Evolutionary conservation across 2,113 vertebrate genomes (phyloP).

Genomic region (Jacana jacana): DNA sequence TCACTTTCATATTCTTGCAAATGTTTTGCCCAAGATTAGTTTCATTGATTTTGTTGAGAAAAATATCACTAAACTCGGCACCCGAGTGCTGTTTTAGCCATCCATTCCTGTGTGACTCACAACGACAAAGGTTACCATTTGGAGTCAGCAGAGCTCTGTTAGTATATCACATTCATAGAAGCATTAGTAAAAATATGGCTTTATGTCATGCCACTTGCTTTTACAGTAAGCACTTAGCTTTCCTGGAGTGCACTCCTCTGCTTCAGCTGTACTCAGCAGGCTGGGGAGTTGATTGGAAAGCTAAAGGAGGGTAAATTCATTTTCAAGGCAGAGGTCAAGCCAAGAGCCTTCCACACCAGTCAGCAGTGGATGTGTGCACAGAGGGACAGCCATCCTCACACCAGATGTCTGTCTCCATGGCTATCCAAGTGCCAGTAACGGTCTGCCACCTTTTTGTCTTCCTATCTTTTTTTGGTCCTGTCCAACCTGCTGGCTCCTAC

Average conservation of each 20-base stretch:
- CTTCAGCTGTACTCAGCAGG: not conserved
- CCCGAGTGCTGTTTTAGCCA: not conserved
- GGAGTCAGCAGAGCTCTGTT: not conserved
- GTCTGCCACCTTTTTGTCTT: not conserved
- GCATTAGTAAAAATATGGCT: not conserved
- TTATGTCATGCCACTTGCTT: not conserved
- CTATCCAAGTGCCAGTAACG: not conserved
- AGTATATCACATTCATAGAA: not conserved
- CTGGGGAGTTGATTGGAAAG: not conserved
- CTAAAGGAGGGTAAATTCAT: not conserved
- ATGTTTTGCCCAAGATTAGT: not conserved
- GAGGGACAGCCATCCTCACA: not conserved
- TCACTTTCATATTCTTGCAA: not conserved
- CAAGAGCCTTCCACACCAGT: rapidly evolving
- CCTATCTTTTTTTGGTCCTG: not conserved
- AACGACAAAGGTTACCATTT: not conserved
- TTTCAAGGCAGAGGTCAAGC: not conserved
- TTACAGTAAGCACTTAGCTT: not conserved
- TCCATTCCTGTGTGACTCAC: not conserved
- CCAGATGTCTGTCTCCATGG: not conserved
- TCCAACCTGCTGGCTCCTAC: rapidly evolving
- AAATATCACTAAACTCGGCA: not conserved
- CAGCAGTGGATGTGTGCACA: not conserved
- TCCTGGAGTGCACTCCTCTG: not conserved
- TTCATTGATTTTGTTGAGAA: not conserved